Percentiles rank a stretch among this genome's conserved stretches.
These are phyloP conservation scores for Drosophila neonasuta DNA, from an alignment of 2,888 invertebrate genomes.

Conservation along the genomic window DNA sequence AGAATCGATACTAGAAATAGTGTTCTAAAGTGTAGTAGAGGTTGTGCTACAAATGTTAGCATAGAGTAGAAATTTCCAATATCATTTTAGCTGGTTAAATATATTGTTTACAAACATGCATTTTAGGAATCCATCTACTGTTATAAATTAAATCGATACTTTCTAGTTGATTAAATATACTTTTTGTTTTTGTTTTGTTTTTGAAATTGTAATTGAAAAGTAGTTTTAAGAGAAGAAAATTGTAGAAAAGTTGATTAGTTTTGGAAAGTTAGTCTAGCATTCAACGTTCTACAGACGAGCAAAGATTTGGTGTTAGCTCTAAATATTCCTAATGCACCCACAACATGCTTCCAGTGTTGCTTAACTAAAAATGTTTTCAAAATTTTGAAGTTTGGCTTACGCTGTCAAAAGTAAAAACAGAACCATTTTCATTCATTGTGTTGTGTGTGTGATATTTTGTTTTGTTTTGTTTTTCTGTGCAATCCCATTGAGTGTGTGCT, in stretches of 20 bases:
- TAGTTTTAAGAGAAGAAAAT: neutral
- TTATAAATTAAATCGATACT: neutral
- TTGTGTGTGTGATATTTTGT: conserved; percentile 17
- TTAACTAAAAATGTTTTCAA: conserved; percentile 43
- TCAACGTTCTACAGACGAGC: conserved; percentile 19
- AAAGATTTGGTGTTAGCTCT: conserved; percentile 24
- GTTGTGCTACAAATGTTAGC: conserved; percentile 46
- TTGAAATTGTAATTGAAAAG: neutral
- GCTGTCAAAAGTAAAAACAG: conserved; percentile 80
- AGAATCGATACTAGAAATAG: conserved; percentile 49
- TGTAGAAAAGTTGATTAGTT: conserved; percentile 27
- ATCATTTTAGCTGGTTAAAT: conserved; percentile 12
- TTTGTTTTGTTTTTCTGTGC: conserved; percentile 34
- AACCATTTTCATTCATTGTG: conserved; percentile 68
- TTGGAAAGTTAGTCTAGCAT: conserved; percentile 44
- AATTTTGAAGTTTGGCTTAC: conserved; percentile 77
- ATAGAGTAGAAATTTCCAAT: conserved; percentile 19
- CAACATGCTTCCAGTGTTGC: conserved; percentile 42
- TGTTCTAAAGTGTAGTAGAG: conserved; percentile 35
- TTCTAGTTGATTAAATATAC: neutral
- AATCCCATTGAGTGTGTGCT: conserved; percentile 49
- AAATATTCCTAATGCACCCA: conserved; percentile 34
- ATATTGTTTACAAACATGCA: conserved; percentile 33
- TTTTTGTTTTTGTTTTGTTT: neutral
- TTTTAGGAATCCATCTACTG: neutral